A percentile compares a stretch with the other conserved stretches of the same genome.
Conservation (phyloP, 2,797 vertebrate genomes). For the Rousettus madagascariensis region DNA sequence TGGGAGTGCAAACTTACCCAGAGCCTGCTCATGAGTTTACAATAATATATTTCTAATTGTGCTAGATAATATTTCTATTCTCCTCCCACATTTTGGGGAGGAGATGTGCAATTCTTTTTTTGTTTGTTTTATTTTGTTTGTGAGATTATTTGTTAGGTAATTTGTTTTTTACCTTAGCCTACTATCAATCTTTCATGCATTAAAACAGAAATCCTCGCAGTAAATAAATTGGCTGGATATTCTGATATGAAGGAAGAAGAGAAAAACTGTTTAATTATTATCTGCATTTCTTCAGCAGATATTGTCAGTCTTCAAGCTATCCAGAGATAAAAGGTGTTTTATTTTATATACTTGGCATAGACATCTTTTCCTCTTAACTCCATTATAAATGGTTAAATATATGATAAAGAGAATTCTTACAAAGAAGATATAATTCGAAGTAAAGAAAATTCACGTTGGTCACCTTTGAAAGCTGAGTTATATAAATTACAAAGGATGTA, state of each 20-base stretch:
- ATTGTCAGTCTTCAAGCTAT: neutral
- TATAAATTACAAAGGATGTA: neutral
- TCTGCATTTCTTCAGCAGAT: neutral
- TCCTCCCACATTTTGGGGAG: neutral
- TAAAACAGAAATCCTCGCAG: neutral
- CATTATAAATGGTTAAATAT: neutral
- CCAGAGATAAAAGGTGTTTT: neutral
- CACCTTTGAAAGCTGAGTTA: neutral
- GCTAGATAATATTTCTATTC: neutral
- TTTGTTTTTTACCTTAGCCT: neutral
- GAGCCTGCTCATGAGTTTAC: neutral
- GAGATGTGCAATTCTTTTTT: neutral
- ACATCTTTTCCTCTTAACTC: neutral
- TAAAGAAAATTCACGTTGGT: neutral
- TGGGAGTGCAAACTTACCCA: neutral
- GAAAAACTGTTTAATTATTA: neutral
- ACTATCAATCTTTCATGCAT: neutral
- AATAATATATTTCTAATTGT: neutral
- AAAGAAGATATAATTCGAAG: constrained; percentile 21
- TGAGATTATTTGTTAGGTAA: neutral
- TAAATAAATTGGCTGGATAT: neutral
- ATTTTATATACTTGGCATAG: neutral
- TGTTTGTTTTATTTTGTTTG: neutral
- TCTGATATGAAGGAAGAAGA: neutral
- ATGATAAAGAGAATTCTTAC: neutral